A percentile compares a stretch with the other conserved stretches of the same genome.
These are phyloP conservation scores for Pyrocephalus nanus DNA, from an alignment of 2,797 vertebrate genomes.

Conservation along the genomic window DNA sequence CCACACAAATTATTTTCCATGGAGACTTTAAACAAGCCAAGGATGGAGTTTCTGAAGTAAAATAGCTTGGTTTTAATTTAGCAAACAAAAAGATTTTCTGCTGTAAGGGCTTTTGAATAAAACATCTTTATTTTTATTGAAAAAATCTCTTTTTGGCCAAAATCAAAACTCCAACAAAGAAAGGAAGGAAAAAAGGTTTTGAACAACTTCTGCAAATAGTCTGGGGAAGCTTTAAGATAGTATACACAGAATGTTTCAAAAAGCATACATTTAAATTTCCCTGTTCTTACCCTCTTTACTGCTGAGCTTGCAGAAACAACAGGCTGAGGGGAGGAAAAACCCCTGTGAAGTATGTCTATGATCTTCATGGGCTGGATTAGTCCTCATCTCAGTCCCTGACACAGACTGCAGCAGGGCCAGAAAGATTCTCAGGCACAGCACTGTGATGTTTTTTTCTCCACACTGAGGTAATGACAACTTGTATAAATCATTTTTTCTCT, in stretches of 20 bases:
- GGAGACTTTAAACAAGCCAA: not conserved
- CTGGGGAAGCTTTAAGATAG: not conserved
- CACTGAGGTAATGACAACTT: fast-evolving
- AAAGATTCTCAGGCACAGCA: not conserved
- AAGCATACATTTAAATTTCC: not conserved
- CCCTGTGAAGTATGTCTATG: not conserved
- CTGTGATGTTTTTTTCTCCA: not conserved
- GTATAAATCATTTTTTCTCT: not conserved
- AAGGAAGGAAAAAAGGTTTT: not conserved
- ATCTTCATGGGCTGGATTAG: not conserved
- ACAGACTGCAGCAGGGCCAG: not conserved
- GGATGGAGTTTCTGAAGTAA: not conserved
- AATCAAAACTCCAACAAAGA: not conserved
- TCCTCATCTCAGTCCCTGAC: not conserved
- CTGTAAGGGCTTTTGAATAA: not conserved
- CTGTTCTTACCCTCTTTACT: not conserved
- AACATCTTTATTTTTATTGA: not conserved
- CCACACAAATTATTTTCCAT: not conserved
- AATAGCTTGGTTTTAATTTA: not conserved
- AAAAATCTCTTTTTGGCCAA: not conserved
- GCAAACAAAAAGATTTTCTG: not conserved
- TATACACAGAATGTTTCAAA: not conserved
- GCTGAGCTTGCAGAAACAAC: not conserved
- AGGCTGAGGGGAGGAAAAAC: not conserved
- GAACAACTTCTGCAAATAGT: not conserved